Evolutionary conservation across 2,113 vertebrate genomes (phyloP).

Genomic region (Tylochromis polylepis): DNA sequence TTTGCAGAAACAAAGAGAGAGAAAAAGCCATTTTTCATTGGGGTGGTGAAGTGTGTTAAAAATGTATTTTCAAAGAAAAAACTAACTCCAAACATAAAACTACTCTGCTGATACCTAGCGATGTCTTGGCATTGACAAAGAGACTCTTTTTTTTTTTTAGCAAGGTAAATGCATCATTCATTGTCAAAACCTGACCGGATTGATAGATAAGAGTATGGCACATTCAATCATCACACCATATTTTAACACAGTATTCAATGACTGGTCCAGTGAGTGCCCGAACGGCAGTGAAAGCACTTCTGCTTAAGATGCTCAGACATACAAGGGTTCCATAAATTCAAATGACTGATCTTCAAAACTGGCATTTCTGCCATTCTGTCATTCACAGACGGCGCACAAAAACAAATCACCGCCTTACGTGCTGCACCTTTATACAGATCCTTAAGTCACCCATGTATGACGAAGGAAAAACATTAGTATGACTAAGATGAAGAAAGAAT

Average conservation of each 20-base stretch:
- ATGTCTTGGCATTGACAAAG: not conserved
- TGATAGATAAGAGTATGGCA: not conserved
- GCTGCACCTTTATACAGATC: not conserved
- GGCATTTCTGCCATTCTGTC: not conserved
- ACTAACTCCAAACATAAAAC: not conserved
- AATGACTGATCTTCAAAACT: not conserved
- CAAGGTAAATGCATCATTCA: not conserved
- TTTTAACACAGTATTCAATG: not conserved
- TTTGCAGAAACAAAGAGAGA: not conserved
- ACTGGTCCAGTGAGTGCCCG: not conserved
- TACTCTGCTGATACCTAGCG: not conserved
- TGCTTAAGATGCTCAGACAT: not conserved
- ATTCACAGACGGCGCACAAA: not conserved
- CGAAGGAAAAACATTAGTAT: not conserved
- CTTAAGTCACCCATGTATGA: slow-evolving; percentile 11
- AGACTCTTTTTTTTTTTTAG: not conserved
- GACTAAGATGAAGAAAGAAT: slow-evolving; percentile 1
- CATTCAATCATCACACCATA: not conserved
- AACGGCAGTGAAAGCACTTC: not conserved
- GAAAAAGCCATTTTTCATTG: accelerated
- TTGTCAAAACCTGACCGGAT: not conserved
- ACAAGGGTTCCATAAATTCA: not conserved
- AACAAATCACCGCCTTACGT: not conserved
- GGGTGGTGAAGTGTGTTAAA: not conserved
- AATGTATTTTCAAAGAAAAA: not conserved